A percentile compares a stretch with the other conserved stretches of the same genome.
Evolutionary conservation across 1,140 invertebrate genomes (phyloP).

Genomic region (Heliconius hewitsoni): DNA sequence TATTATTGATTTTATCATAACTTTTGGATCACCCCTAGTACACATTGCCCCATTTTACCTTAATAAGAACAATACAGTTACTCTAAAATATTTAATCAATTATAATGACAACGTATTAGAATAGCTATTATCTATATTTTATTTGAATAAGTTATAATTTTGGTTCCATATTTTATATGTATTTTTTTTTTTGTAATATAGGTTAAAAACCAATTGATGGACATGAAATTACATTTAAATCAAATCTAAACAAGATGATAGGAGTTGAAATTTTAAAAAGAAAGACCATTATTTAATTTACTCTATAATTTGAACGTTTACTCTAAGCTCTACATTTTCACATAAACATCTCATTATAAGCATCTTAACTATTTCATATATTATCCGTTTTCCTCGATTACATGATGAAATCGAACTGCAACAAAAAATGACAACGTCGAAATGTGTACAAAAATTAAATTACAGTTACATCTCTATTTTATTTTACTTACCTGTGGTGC

Average conservation of each 20-base stretch:
- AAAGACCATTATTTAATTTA: too few species aligned
- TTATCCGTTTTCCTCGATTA: background rate
- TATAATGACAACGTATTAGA: background rate
- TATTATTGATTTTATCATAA: too few species aligned
- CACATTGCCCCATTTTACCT: background rate
- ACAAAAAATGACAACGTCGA: conserved; percentile 29
- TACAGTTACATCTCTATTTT: background rate
- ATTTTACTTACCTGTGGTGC: conserved; percentile 45
- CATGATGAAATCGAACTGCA: conserved; percentile 46
- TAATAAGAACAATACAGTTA: background rate
- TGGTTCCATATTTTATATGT: too few species aligned
- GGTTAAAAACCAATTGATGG: too few species aligned
- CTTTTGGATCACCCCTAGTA: background rate
- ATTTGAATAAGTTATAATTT: too few species aligned
- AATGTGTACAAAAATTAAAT: background rate
- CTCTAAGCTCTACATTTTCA: background rate
- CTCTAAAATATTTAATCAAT: background rate
- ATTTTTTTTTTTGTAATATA: too few species aligned
- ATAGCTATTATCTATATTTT: background rate
- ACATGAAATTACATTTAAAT: too few species aligned
- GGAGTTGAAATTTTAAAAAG: too few species aligned
- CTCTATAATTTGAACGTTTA: too few species aligned
- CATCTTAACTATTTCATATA: background rate
- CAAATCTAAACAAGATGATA: too few species aligned
- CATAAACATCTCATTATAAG: background rate